Evolutionary conservation across 2,113 vertebrate species (phyloP).

Genomic region (Cettia cetti): DNA sequence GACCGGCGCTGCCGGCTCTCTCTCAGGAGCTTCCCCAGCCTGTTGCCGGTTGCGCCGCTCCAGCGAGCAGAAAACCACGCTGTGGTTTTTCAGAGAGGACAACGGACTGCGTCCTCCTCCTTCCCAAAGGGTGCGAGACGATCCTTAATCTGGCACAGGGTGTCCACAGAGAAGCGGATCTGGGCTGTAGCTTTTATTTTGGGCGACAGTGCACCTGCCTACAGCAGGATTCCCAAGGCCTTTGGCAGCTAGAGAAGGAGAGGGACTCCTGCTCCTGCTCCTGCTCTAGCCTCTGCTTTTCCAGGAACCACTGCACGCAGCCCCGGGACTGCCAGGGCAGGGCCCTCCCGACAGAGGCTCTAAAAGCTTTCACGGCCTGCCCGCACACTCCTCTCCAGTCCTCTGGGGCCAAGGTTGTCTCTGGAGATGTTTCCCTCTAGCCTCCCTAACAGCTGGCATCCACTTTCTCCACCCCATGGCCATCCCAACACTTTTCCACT

Average conservation of each 20-base stretch:
- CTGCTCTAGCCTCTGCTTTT: background rate
- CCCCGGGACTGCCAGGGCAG: rapidly evolving
- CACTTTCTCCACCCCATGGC: background rate
- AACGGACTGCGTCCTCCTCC: background rate
- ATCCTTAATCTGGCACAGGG: background rate
- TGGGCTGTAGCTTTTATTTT: background rate
- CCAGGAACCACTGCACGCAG: background rate
- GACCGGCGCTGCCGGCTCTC: background rate
- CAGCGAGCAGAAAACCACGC: background rate
- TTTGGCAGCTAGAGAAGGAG: background rate
- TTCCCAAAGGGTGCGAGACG: background rate
- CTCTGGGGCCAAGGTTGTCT: background rate
- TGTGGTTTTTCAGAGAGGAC: background rate
- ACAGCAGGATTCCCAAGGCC: background rate
- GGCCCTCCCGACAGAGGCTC: background rate
- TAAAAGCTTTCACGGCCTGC: background rate
- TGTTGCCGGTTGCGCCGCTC: background rate
- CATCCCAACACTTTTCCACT: background rate
- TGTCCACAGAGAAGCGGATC: background rate
- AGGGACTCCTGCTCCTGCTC: background rate
- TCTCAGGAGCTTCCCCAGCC: background rate
- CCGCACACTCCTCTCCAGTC: background rate
- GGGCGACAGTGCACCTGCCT: background rate
- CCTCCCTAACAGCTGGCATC: background rate
- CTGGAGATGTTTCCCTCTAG: background rate